These are phyloP conservation scores for Drosophila gunungcola DNA, from an alignment of 1,140 invertebrate species.

Conservation along the genomic window DNA sequence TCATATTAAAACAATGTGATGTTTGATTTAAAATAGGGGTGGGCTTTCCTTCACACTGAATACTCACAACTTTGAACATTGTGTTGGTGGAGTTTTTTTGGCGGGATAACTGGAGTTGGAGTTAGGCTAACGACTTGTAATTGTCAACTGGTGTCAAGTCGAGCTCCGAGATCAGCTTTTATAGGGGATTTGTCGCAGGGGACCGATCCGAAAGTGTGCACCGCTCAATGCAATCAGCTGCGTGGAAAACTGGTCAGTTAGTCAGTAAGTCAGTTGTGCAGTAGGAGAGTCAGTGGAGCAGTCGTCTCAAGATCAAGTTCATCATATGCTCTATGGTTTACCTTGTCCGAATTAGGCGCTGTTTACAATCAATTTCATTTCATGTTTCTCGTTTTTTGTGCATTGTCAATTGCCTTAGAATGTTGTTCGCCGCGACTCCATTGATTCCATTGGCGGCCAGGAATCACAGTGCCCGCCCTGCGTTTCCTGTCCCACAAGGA, in stretches of 20 bases:
- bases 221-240: slow-evolving; percentile 69
- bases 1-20: too few species aligned
- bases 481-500: slow-evolving; percentile 54
- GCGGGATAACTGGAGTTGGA: slow-evolving; percentile 13
- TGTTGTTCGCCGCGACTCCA: slow-evolving; percentile 30
- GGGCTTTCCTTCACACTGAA: background rate
- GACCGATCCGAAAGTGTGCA: slow-evolving; percentile 68
- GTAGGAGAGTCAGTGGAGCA: slow-evolving; percentile 37
- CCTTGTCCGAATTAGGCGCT: slow-evolving; percentile 71
- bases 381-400: slow-evolving; percentile 36
- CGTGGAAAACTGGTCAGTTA: slow-evolving; percentile 67
- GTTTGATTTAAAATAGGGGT: too few species aligned
- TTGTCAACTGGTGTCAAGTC: slow-evolving; percentile 71
- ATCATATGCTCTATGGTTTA: slow-evolving; percentile 53
- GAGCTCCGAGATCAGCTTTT: slow-evolving; percentile 49
- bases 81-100: slow-evolving; percentile 36
- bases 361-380: slow-evolving; percentile 51
- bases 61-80: slow-evolving; percentile 83
- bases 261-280: slow-evolving; percentile 13
- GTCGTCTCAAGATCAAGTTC: slow-evolving; percentile 80
- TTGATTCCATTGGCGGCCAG: slow-evolving; percentile 14
- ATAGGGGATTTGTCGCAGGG: slow-evolving; percentile 37
- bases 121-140: slow-evolving; percentile 55
- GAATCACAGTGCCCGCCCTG: slow-evolving; percentile 35
- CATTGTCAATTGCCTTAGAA: slow-evolving; percentile 45